A percentile compares a stretch with the other conserved stretches of the same genome.
phyloP scores from a whole-genome alignment of 1,140 invertebrate species.

The Lordiphosa collinella region DNA sequence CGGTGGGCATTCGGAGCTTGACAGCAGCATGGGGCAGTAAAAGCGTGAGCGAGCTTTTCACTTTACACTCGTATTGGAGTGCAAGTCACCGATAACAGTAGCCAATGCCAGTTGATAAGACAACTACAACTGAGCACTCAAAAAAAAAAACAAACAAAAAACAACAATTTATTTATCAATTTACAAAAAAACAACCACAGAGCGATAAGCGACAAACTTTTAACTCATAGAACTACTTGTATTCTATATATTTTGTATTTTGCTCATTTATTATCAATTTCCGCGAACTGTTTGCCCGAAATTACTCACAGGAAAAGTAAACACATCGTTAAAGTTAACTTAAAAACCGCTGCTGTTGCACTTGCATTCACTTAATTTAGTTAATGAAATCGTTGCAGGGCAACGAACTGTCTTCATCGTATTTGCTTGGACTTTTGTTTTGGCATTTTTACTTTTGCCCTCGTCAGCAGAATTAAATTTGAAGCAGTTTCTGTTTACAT shows the following conservation, averaged over 20 bases:
- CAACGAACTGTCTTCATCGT: conserved; percentile 25
- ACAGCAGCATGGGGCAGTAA: conserved; percentile 13
- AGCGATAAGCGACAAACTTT: too few relatives aligned
- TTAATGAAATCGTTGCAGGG: conserved; percentile 36
- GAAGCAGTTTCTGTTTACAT: neutral
- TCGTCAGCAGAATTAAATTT: conserved; percentile 29
- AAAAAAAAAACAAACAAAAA: too few relatives aligned
- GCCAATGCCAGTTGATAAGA: conserved; percentile 26
- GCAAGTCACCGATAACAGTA: conserved; percentile 25
- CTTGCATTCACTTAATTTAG: conserved; percentile 36
- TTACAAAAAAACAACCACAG: too few relatives aligned
- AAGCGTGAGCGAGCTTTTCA: conserved; percentile 51
- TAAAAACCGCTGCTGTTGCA: conserved; percentile 24
- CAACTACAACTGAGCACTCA: neutral
- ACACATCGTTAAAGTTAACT: too few relatives aligned
- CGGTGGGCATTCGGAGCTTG: conserved; percentile 1
- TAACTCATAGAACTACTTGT: too few relatives aligned
- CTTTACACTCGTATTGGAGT: conserved; percentile 2
- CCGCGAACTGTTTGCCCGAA: too few relatives aligned
- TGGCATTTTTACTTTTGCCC: conserved; percentile 7
- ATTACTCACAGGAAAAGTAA: too few relatives aligned
- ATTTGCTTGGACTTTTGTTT: conserved; percentile 16
- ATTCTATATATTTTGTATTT: too few relatives aligned
- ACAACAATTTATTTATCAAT: too few relatives aligned
- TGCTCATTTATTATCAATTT: too few relatives aligned